Conservation (phyloP, 2,888 invertebrate genomes). For the Nemoura dubitans region DNA sequence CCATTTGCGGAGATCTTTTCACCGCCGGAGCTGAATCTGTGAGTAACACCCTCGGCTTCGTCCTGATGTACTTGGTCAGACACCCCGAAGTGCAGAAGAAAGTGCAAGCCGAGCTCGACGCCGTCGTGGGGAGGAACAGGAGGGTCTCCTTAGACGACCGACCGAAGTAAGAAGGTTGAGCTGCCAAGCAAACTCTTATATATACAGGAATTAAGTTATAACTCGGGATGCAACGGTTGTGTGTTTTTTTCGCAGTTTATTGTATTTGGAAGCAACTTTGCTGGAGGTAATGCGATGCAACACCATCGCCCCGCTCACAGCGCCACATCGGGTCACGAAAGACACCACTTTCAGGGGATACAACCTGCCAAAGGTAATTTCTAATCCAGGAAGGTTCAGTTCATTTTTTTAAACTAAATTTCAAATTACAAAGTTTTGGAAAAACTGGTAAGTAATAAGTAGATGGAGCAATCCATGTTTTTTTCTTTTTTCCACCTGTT, state of each 20-base stretch:
- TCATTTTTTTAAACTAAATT: too few species aligned
- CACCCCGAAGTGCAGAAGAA: constrained; percentile 51
- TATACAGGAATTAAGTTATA: too few species aligned
- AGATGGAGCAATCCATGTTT: too few species aligned
- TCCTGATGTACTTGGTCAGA: constrained; percentile 51
- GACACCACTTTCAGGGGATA: constrained; percentile 49
- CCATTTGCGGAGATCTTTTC: constrained; percentile 50
- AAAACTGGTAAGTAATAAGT: too few species aligned
- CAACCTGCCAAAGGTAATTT: constrained; percentile 48
- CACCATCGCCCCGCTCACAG: constrained; percentile 47
- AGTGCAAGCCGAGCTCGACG: constrained; percentile 51
- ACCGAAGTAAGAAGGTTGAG: constrained; percentile 1
- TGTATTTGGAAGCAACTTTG: constrained; percentile 50
- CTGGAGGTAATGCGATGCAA: constrained; percentile 50
- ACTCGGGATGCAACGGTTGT: too few species aligned
- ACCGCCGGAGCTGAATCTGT: constrained; percentile 52
- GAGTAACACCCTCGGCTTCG: constrained; percentile 50
- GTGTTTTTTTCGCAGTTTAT: constrained; percentile 47
- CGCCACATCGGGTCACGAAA: constrained; percentile 46
- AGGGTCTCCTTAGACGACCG: constrained; percentile 32
- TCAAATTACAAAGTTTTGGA: too few species aligned
- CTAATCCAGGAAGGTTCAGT: too few species aligned
- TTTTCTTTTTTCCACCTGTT: too few species aligned
- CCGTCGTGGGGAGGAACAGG: constrained; percentile 44
- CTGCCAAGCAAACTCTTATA: not conserved